Evolutionary conservation across 2,797 vertebrate genomes (phyloP), one percentile per base, ranked within the genome.

Genomic region (Pipistrellus pygmaeus): DNA sequence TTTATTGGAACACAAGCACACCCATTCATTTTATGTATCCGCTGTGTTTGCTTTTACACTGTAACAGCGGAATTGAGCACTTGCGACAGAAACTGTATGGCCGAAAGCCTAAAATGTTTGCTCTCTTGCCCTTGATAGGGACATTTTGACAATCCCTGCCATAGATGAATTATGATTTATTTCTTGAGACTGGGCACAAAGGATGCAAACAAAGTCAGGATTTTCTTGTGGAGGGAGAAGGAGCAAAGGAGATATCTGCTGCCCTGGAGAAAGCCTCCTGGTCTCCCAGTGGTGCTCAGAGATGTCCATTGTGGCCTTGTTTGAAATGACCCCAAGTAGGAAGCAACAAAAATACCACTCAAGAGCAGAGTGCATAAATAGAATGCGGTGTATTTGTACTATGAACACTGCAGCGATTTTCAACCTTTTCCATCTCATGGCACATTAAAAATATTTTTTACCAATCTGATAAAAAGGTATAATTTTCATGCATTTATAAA

Each of bases 281-380:
- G 20, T 77, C 32, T 62, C 27, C 4, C 8, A n/a, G 71, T 13
- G 27, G 1, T 46, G 48, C 30, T 48, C 66, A 41, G 46, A 66
- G 46, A 55, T 55, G 20, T 18, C 86, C 62, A 23, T 4, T 38
- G 69, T 15, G 27, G 32, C 27, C 41, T 53, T 72, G 13, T 83
- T 78, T 78, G 55, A 94, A 96, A 85, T 76, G 18, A 73, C 21
- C 62, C 53, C 87, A 51, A 77, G 71, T 72, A 51, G 62, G 62
- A 66, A 90, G 27, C n/a, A 62, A 57, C 25, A 76, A 69, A 76
- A 69, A 75, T n/a, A 68, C 15, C 72, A 8, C 10, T 38, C 48
- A 68, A 72, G 46, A 85, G 46, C 20, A n/a, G 51, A 85, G 14
- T 41, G 30, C 20, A 15, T 48, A 83, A 32, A 48, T 25, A 66